Base-by-base conservation (phyloP, 2,888 invertebrate genomes). In the Aradus depressus region DNA sequence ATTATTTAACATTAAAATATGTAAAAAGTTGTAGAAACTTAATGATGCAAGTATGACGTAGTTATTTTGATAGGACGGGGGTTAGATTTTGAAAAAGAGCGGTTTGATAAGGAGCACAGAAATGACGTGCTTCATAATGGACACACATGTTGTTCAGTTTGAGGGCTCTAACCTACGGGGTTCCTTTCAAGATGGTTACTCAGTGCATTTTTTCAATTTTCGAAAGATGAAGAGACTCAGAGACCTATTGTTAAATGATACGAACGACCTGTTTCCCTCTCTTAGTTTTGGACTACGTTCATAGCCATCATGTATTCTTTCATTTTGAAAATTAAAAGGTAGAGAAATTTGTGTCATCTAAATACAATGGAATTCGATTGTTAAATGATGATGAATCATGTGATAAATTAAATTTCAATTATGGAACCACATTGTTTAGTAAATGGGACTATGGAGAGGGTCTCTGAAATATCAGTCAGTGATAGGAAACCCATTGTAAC, bases 401-500 rank as follows among this genome's bases (percentile, higher is more conserved):
- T 47, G 37, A 35, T 44, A 34, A 35, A 31, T 38, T 25, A 38
- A 47, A 38, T 23, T 26, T 14, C 37, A 47, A 34, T 35, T 14
- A 47, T 47, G 47, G 28, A 34, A 38, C 28, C 35, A 19, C 47
- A 47, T 22, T n/a, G 22, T 38, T 14, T 52, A 14, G 52, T 47
- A 43, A 56, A 56, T 48, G 59, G 57, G 35, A 18, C 54, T 31
- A 26, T 49, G 23, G 57, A 58, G 21, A 52, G 34, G 35, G 35
- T 42, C 14, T 28, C 51, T n/a, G 55, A 52, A 51, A 56, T 57
- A 50, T 72, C 72, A 70, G 72, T 73, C 66, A 77, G 79, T 75
- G 79, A 79, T 67, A 75, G 77, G 65, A 79, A 79, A 70, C 81
- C 83, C 53, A 77, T 81, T 63, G 73, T 83, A 68, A 81, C 84